A percentile compares a stretch with the other conserved stretches of the same genome.
phyloP scores from a whole-genome alignment of 2,888 invertebrate genomes.

The Geophilus truncorum region DNA sequence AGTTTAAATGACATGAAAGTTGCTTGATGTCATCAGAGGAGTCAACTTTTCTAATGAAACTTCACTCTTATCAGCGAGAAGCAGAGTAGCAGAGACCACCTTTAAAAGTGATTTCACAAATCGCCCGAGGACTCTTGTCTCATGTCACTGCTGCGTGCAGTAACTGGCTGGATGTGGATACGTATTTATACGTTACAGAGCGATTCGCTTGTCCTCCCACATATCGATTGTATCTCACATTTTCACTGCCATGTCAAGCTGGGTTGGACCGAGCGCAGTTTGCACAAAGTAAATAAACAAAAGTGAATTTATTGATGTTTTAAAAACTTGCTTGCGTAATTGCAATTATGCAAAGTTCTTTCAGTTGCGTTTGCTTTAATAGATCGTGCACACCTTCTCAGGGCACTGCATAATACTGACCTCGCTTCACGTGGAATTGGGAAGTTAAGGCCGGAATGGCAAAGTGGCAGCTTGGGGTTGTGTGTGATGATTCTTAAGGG shows the following conservation, averaged over 20 bases:
- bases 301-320: too few species aligned
- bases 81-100: background rate
- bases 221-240: background rate
- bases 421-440: background rate
- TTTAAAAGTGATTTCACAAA: slow-evolving; percentile 4
- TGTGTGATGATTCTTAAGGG: background rate
- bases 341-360: background rate
- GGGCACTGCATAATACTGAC: background rate
- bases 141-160: background rate
- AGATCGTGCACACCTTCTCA: background rate
- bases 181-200: background rate
- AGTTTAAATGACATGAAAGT: background rate
- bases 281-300: too few species aligned
- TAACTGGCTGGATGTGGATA: background rate
- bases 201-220: background rate
- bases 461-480: background rate
- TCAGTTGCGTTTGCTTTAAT: background rate
- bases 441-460: background rate
- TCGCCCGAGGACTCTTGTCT: background rate
- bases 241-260: background rate
- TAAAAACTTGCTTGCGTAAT: too few species aligned
- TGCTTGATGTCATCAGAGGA: background rate
- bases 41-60: background rate
- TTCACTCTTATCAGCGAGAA: background rate
- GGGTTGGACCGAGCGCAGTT: too few species aligned